Percentiles rank a stretch among this genome's conserved stretches.
Conservation (phyloP, 2,113 vertebrate genomes). For the Ivindomyrus marchei region DNA sequence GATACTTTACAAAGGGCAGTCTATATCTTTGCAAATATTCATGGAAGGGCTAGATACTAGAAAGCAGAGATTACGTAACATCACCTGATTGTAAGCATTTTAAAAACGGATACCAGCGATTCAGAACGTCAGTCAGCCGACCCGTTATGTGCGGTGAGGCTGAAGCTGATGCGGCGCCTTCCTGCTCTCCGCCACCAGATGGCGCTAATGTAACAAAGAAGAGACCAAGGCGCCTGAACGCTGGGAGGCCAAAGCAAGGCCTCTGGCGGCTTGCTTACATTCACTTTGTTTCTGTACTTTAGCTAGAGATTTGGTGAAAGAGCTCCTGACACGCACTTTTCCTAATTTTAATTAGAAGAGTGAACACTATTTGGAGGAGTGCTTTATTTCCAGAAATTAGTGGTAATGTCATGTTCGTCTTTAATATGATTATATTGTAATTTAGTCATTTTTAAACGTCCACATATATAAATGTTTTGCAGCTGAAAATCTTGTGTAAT, state of each 20-base stretch:
- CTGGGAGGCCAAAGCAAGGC: too few relatives aligned
- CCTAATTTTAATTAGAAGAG: not conserved
- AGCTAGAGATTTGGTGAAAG: not conserved
- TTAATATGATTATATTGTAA: not conserved
- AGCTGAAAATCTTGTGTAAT: not conserved
- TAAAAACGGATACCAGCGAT: not conserved
- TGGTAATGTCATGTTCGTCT: not conserved
- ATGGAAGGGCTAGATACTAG: not conserved
- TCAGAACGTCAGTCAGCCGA: not conserved
- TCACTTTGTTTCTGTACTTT: not conserved
- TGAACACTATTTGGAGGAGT: not conserved
- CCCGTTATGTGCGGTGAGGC: not conserved
- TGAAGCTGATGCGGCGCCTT: not conserved
- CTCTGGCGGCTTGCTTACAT: not conserved
- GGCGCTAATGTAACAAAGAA: slow-evolving; percentile 65
- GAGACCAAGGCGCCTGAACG: slow-evolving; percentile 16
- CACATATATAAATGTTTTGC: not conserved
- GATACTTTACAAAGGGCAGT: not conserved
- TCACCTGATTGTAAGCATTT: not conserved
- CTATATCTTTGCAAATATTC: not conserved
- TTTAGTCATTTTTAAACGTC: not conserved
- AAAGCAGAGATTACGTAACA: not conserved
- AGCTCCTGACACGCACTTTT: not conserved
- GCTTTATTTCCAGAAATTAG: not conserved
- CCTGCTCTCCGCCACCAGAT: slow-evolving; percentile 55